Percentiles rank a stretch among this genome's conserved stretches.
phyloP scores from a whole-genome alignment of 2,797 vertebrate species.

The Rhincodon typus region DNA sequence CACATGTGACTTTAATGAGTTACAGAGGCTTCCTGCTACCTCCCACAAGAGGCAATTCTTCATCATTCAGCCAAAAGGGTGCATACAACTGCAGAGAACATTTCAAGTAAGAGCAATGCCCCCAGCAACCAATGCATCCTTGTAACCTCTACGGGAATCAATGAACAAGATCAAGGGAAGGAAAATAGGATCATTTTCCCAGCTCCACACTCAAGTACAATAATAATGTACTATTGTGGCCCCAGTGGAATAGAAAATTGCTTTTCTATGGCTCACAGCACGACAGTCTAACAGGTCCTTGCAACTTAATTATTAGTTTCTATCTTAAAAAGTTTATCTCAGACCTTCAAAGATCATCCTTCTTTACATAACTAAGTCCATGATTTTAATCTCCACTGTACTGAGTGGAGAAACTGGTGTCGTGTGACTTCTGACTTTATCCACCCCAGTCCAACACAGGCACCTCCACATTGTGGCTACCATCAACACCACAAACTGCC shows the following conservation, averaged over 20 bases:
- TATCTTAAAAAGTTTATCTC: neutral
- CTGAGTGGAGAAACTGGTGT: neutral
- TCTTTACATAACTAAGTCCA: neutral
- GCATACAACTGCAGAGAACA: neutral
- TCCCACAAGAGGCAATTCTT: neutral
- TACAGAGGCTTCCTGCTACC: neutral
- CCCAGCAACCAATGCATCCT: neutral
- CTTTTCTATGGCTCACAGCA: neutral
- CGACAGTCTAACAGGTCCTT: neutral
- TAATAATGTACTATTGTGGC: neutral
- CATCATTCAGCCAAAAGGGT: neutral
- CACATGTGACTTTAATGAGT: neutral
- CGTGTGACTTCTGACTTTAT: no score
- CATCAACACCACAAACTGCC: no score
- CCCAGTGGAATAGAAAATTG: neutral
- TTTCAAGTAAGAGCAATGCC: neutral
- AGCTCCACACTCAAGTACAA: neutral
- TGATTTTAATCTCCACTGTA: neutral
- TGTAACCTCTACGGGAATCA: neutral
- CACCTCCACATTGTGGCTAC: no score
- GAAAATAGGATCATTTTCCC: neutral
- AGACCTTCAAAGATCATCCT: neutral
- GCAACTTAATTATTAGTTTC: neutral
- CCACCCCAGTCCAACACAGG: no score
- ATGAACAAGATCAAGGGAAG: neutral